Conservation (phyloP, 2,888 invertebrate species). For the Dichetophora obliterata region DNA sequence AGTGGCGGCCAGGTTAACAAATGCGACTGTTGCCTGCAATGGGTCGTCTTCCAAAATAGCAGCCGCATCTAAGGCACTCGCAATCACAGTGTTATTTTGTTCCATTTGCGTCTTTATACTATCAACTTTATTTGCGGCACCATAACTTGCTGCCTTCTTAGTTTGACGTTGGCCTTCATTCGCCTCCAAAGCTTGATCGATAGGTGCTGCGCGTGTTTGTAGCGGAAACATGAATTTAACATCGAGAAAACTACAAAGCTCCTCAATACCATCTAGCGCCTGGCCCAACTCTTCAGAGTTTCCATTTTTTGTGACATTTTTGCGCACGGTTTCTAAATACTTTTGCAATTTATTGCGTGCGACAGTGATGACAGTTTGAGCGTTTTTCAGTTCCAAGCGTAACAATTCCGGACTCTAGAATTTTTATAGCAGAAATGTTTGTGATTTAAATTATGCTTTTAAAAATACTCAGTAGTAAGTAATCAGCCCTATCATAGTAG, state of each 20-base stretch:
- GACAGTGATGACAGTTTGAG: constrained; percentile 69
- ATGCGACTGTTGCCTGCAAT: neutral
- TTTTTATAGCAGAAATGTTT: constrained; percentile 3
- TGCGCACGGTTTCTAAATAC: constrained; percentile 68
- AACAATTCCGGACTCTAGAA: constrained; percentile 69
- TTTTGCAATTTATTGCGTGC: constrained; percentile 69
- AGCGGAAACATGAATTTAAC: constrained; percentile 64
- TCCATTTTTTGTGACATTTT: constrained; percentile 54
- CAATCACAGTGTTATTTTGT: neutral
- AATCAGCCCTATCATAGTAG: no score
- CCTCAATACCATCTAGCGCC: constrained; percentile 71
- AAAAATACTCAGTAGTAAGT: no score
- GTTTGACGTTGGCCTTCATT: constrained; percentile 62
- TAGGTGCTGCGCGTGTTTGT: constrained; percentile 57
- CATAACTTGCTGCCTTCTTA: constrained; percentile 33
- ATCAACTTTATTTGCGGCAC: constrained; percentile 10
- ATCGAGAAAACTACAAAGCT: constrained; percentile 68
- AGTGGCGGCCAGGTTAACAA: neutral
- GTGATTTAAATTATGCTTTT: neutral
- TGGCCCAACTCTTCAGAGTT: constrained; percentile 64
- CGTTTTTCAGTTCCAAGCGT: constrained; percentile 69
- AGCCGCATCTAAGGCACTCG: neutral
- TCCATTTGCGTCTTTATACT: neutral
- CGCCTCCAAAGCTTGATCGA: constrained; percentile 69
- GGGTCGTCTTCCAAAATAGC: neutral